These are phyloP conservation scores for Hetaerina titia DNA, from an alignment of 2,888 invertebrate genomes.

Conservation along the genomic window DNA sequence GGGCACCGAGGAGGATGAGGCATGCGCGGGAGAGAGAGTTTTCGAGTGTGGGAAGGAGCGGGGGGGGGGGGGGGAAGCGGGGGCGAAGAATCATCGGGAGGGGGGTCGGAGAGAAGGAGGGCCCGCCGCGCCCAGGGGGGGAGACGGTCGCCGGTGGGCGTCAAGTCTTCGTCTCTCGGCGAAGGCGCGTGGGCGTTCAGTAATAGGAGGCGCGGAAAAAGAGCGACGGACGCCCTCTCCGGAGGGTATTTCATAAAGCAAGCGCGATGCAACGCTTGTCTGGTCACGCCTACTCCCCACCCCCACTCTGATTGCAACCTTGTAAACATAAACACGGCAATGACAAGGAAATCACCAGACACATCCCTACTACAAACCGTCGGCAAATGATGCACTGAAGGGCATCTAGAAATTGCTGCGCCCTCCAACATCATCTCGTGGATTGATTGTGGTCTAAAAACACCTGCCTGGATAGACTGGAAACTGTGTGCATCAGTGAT, in stretches of 20 bases:
- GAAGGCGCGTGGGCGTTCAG: not conserved
- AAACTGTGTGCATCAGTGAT: too few relatives aligned
- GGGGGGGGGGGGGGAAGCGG: not conserved
- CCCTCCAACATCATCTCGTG: too few relatives aligned
- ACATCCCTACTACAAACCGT: not conserved
- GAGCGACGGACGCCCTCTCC: not conserved
- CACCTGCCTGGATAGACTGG: too few relatives aligned
- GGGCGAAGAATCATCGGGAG: not conserved
- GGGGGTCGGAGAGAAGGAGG: not conserved
- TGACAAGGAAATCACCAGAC: not conserved
- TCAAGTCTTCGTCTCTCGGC: not conserved
- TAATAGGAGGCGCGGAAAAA: constrained; percentile 2
- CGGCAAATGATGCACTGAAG: not conserved
- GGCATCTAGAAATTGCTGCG: not conserved
- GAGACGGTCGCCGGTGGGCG: not conserved
- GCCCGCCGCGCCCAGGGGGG: not conserved
- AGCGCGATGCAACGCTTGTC: not conserved
- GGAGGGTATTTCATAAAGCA: not conserved
- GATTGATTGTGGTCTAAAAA: too few relatives aligned
- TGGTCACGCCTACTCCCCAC: not conserved
- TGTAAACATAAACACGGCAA: constrained; percentile 5
- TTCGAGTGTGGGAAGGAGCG: constrained; percentile 46
- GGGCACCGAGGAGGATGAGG: not conserved
- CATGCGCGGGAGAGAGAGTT: not conserved
- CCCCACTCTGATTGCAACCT: not conserved